These are phyloP conservation scores for Prorops nasuta DNA, from an alignment of 1,140 invertebrate genomes.

Conservation along the genomic window DNA sequence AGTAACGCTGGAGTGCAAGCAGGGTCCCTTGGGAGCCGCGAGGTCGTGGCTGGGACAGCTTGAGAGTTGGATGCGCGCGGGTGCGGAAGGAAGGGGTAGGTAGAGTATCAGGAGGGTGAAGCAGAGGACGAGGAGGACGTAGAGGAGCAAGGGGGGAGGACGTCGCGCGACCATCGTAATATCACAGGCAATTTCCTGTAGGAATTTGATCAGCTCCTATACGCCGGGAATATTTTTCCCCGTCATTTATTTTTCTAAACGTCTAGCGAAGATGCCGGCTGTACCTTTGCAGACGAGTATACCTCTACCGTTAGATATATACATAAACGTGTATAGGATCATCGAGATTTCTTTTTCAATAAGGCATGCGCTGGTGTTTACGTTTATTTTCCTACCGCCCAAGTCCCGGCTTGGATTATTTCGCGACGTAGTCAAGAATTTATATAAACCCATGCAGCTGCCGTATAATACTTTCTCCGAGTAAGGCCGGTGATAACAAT, in stretches of 20 bases:
- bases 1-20: neutral
- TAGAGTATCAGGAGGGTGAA: neutral
- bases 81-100: neutral
- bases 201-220: constrained; percentile 42
- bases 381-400: neutral
- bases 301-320: neutral
- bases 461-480: no score
- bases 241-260: constrained; percentile 39
- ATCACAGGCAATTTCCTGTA: constrained; percentile 44
- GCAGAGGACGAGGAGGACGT: neutral
- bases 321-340: constrained; percentile 6
- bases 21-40: no score
- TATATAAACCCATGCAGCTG: no score
- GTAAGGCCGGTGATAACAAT: no score
- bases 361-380: no score
- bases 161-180: constrained; percentile 34
- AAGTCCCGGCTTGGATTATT: no score
- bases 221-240: constrained; percentile 37
- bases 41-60: no score
- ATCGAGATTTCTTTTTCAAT: no score
- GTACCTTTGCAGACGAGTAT: no score
- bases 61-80: no score
- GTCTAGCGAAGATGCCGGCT: constrained; percentile 31
- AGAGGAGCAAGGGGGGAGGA: neutral
- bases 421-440: no score